Evolutionary conservation across 2,797 vertebrate species (phyloP).

Genomic region (Sebastes goodei): DNA sequence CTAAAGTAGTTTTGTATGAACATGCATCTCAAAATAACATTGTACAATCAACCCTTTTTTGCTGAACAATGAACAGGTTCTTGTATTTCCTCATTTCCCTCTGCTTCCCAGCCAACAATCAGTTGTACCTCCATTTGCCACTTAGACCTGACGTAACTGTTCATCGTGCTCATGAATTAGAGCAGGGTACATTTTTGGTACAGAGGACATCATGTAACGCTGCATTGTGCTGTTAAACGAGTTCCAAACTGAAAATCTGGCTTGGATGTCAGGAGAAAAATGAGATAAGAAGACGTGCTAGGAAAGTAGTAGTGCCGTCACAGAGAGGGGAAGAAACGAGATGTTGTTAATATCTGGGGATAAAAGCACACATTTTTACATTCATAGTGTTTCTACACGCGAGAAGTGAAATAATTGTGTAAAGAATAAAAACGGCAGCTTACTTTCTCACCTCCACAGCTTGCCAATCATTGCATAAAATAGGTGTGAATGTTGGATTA

Average conservation of each 20-base stretch:
- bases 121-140: not conserved
- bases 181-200: not conserved
- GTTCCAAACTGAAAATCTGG: not conserved
- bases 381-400: not conserved
- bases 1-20: not conserved
- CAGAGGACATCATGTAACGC: not conserved
- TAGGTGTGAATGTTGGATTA: not conserved
- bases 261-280: not conserved
- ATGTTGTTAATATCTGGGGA: not conserved
- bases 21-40: not conserved
- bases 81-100: not conserved
- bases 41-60: not conserved
- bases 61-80: not conserved
- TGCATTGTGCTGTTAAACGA: not conserved
- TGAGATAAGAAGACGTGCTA: not conserved
- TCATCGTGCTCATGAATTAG: not conserved
- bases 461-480: not conserved
- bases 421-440: not conserved
- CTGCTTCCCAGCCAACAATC: not conserved
- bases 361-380: not conserved
- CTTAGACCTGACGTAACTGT: not conserved
- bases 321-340: not conserved
- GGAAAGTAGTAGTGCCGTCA: not conserved
- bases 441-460: not conserved
- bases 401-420: not conserved